phyloP scores from a whole-genome alignment of 1,140 invertebrate genomes.

The Drosophila busckii region DNA sequence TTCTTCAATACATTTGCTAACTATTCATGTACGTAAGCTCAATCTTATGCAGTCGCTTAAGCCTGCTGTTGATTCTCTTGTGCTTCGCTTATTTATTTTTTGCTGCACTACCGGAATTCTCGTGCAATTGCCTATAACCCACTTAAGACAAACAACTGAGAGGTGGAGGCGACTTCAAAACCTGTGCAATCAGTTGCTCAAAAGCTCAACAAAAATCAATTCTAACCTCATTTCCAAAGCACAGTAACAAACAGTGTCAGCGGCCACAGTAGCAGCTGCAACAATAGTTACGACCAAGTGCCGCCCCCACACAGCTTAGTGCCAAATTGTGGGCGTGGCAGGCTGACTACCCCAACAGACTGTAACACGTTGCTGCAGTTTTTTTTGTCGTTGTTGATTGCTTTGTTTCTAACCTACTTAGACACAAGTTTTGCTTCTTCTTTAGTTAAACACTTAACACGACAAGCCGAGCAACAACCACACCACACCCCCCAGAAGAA shows the following conservation, averaged over 20 bases:
- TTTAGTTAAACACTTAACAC: conserved; percentile 40
- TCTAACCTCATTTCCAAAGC: conserved; percentile 42
- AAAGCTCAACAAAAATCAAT: conserved; percentile 47
- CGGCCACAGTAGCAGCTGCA: background rate
- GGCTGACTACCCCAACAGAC: conserved; percentile 11
- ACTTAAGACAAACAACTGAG: conserved; percentile 25
- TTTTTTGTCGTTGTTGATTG: conserved; percentile 7
- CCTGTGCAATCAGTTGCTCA: conserved; percentile 24
- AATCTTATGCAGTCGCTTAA: too few species aligned
- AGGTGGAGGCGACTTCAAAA: conserved; percentile 13
- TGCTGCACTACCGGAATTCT: background rate
- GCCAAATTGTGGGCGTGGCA: conserved; percentile 22
- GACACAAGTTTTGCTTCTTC: conserved; percentile 33
- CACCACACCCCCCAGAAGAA: too few species aligned
- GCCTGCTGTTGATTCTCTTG: too few species aligned
- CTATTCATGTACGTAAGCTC: too few species aligned
- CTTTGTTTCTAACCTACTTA: conserved; percentile 55
- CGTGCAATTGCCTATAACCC: conserved; percentile 35
- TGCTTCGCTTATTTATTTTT: background rate
- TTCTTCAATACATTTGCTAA: too few species aligned
- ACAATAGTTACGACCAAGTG: conserved; percentile 9
- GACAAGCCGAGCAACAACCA: too few species aligned
- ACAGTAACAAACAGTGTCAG: conserved; percentile 16
- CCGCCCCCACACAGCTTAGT: conserved; percentile 15
- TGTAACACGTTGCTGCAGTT: conserved; percentile 3